Evolutionary conservation across 53 echinoderm and acorn worm genomes (phyloP), one percentile per base, ranked within the genome.

Genomic region (Stichopus horrens): DNA sequence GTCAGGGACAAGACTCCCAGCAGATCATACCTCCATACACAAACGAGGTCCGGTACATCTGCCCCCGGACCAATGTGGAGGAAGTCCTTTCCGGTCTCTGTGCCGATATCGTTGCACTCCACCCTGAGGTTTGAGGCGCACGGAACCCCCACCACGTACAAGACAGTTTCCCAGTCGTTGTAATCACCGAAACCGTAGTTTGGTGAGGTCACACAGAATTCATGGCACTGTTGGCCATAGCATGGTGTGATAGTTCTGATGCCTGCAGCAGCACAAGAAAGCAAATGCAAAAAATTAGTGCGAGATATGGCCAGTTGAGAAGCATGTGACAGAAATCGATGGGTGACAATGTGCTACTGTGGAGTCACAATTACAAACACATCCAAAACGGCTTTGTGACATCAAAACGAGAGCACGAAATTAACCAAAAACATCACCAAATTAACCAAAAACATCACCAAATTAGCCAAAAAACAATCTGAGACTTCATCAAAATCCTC

Each of bases 1-100:
- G 63, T 85, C 60, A 85, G 67, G 20, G 37, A 51, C 10, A 66
- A 23, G 4, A 85, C 85, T 16, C 85, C 85, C 4, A 52, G 4
- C 5, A 87, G 55, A 21, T 87, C 87, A 55, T 87, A 87, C 22
- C 87, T 74, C 87, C 87, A 87, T 7, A 87, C 87, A 19, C 87
- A 87, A 8, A 87, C 87, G 16, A 75, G 75, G 75, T 87, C 87
- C 5, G 75, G 74, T 7, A 87, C 75, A 52, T 87, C 87, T 7
- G 87, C 23, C 0, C 87, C 87, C 9, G 55, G 55, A 14, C 87
- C 87, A 37, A 74, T 55, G 87, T 87, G 87, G 13, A 87, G 75
- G 75, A 74, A 57, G 37, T 87, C 87, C 37, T 87, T 87, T 5
- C 87, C 75, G 21, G 53, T 53, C 75, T 87, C 87, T 9, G 87